These are phyloP conservation scores for Trididemnum nubilum DNA, from an alignment of 23 tunicate species.

Conservation along the genomic window DNA sequence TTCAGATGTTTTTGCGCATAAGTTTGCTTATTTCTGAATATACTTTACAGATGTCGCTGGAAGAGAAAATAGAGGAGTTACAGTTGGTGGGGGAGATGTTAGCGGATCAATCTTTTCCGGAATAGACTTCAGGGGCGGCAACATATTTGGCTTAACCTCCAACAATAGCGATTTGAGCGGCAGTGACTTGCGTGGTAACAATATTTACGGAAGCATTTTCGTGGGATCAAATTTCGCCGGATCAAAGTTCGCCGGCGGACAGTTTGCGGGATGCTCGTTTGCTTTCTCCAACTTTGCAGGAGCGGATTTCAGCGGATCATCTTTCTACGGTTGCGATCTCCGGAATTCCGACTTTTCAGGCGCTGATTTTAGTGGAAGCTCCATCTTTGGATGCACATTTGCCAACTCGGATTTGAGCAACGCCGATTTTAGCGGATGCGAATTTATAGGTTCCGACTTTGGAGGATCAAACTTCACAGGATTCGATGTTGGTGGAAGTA, in stretches of 20 bases:
- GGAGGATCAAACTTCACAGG: slow-evolving; percentile 24
- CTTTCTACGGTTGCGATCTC: slow-evolving; percentile 3
- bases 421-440: slow-evolving; percentile 15
- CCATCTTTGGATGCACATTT: neutral
- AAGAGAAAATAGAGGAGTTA: neutral
- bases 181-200: neutral
- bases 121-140: neutral
- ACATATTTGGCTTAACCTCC: neutral
- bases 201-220: neutral
- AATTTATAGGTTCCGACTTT: neutral
- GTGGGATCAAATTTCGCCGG: neutral
- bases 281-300: neutral
- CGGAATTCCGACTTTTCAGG: neutral
- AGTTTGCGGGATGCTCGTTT: neutral
- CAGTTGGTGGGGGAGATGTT: neutral
- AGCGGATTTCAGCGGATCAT: slow-evolving; percentile 16
- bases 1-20: too few relatives aligned
- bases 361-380: slow-evolving; percentile 16
- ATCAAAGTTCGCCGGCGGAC: neutral
- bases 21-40: too few relatives aligned
- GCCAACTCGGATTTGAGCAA: neutral
- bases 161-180: slow-evolving; percentile 9
- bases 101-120: neutral
- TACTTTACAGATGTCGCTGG: slow-evolving; percentile 8
- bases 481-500: neutral